phyloP scores from a whole-genome alignment of 2,113 vertebrate genomes.

The Percina caprodes region DNA sequence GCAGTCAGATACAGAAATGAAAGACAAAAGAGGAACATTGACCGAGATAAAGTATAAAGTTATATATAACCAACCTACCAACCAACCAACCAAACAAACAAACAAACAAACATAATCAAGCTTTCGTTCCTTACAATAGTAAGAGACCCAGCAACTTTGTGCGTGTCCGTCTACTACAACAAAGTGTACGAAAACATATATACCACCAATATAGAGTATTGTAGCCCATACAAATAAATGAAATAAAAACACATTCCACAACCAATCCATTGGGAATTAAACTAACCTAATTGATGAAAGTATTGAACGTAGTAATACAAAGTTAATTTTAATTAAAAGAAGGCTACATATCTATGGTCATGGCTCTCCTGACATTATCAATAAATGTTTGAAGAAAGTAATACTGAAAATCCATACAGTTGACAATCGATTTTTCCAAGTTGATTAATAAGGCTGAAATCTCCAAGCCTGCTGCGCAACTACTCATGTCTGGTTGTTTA shows the following conservation, averaged over 20 bases:
- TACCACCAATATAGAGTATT: not conserved
- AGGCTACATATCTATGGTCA: not conserved
- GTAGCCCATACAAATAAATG: not conserved
- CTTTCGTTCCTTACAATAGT: not conserved
- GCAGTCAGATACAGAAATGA: not conserved
- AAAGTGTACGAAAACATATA: not conserved
- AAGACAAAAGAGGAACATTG: not conserved
- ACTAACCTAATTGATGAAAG: not conserved
- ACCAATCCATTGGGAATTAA: not conserved
- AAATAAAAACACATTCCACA: not conserved
- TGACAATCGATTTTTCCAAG: slow-evolving; percentile 47
- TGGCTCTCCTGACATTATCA: not conserved
- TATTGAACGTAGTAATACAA: not conserved
- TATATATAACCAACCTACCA: slow-evolving; percentile 5
- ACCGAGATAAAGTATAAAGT: not conserved
- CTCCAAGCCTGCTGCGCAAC: not conserved
- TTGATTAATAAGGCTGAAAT: slow-evolving; percentile 58
- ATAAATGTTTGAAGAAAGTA: not conserved
- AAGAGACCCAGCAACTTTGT: not conserved
- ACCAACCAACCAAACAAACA: slow-evolving; percentile 19
- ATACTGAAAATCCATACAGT: not conserved
- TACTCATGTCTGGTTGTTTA: slow-evolving; percentile 81
- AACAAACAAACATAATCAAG: too few relatives aligned
- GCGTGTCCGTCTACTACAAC: not conserved
- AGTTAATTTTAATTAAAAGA: not conserved